phyloP scores from a whole-genome alignment of 92 coral and sea anemone species.

The Umimayanthus kanabou region DNA sequence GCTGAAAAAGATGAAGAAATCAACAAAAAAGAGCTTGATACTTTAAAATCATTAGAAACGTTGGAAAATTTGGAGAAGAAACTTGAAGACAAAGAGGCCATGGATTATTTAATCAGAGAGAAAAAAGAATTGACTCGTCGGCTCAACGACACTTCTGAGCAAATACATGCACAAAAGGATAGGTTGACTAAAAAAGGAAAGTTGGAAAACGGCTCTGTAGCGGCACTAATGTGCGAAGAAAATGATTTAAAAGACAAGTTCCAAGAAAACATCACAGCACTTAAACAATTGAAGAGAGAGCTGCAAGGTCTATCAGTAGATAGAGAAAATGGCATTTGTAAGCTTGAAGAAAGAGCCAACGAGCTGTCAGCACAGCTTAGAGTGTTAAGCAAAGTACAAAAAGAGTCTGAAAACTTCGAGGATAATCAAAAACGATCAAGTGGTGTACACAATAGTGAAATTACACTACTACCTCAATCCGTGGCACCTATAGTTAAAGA shows the following conservation, averaged over 20 bases:
- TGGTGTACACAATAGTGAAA: not conserved
- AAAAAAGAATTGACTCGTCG: slow-evolving; percentile 8
- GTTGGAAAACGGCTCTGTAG: slow-evolving; percentile 27
- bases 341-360: not conserved
- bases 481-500: slow-evolving; percentile 41
- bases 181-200: slow-evolving; percentile 3
- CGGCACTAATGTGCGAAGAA: slow-evolving; percentile 56
- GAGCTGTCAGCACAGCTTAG: slow-evolving; percentile 8
- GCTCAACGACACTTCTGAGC: slow-evolving; percentile 29
- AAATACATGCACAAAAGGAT: not conserved
- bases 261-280: not conserved
- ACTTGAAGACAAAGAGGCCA: slow-evolving; percentile 51
- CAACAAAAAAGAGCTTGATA: slow-evolving; percentile 53
- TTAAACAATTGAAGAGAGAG: slow-evolving; percentile 7
- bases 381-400: slow-evolving; percentile 17
- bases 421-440: not conserved
- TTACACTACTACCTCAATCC: slow-evolving; percentile 34
- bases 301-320: not conserved
- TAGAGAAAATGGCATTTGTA: not conserved
- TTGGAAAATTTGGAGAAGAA: slow-evolving; percentile 39
- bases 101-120: slow-evolving; percentile 48
- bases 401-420: not conserved
- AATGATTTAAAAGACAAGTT: slow-evolving; percentile 67
- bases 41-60: slow-evolving; percentile 55
- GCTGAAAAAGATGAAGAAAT: slow-evolving; percentile 50